A percentile compares a stretch with the other conserved stretches of the same genome.
Evolutionary conservation across 2,888 invertebrate genomes (phyloP).

Genomic region (Eupithecia abbreviata): DNA sequence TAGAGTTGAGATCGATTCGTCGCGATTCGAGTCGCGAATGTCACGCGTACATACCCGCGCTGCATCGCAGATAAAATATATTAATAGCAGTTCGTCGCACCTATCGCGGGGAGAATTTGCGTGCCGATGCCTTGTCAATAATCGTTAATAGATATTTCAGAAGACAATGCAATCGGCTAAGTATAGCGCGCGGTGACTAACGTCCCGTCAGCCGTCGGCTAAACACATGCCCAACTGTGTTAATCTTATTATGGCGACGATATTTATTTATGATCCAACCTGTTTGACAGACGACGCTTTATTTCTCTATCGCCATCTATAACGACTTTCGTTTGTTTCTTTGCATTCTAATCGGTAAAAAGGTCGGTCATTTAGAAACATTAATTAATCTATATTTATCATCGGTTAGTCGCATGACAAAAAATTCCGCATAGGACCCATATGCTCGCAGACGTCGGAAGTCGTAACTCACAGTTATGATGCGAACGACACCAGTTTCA

Average conservation of each 20-base stretch:
- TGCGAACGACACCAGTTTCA: slow-evolving; percentile 83
- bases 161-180: slow-evolving; percentile 83
- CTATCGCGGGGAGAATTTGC: slow-evolving; percentile 79
- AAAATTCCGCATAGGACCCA: slow-evolving; percentile 78
- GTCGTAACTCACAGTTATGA: slow-evolving; percentile 84
- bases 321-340: slow-evolving; percentile 33
- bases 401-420: slow-evolving; percentile 58
- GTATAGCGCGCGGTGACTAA: slow-evolving; percentile 79
- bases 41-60: slow-evolving; percentile 59
- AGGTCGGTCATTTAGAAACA: slow-evolving; percentile 40
- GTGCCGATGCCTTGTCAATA: slow-evolving; percentile 84
- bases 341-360: slow-evolving; percentile 41
- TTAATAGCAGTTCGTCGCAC: slow-evolving; percentile 83
- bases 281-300: slow-evolving; percentile 72
- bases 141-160: slow-evolving; percentile 84
- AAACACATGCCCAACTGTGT: slow-evolving; percentile 72
- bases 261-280: slow-evolving; percentile 78
- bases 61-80: slow-evolving; percentile 77
- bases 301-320: slow-evolving; percentile 55
- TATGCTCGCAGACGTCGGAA: slow-evolving; percentile 81
- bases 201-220: slow-evolving; percentile 61
- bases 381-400: slow-evolving; percentile 62
- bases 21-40: slow-evolving; percentile 38
- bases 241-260: slow-evolving; percentile 80
- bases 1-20: slow-evolving; percentile 35